Percentiles rank a stretch among this genome's conserved stretches.
phyloP scores from a whole-genome alignment of 1,140 invertebrate genomes.

The Papilio glaucus region DNA sequence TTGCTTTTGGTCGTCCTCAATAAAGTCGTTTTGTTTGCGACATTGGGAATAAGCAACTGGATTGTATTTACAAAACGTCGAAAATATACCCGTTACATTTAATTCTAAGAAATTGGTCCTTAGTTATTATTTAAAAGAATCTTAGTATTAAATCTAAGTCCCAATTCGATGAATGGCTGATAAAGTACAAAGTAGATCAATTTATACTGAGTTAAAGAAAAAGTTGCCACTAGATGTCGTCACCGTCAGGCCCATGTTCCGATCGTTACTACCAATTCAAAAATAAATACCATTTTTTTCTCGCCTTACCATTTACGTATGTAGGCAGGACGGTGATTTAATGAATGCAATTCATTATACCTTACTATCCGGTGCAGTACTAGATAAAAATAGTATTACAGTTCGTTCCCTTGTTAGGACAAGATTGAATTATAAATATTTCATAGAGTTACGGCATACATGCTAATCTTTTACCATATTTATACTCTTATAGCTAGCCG shows the following conservation, averaged over 20 bases:
- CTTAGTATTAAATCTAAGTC: no score
- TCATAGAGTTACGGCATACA: not conserved
- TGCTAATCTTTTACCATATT: no score
- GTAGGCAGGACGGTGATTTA: not conserved
- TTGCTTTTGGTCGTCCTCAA: conserved; percentile 9
- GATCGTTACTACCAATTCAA: not conserved
- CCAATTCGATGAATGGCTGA: no score
- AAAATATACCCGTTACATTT: no score
- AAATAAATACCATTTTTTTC: not conserved
- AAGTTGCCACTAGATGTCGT: not conserved
- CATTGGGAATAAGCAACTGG: not conserved
- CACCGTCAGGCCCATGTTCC: not conserved
- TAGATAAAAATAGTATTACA: not conserved
- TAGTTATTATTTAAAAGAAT: no score
- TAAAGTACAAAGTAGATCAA: no score
- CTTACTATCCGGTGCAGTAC: not conserved
- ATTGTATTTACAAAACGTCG: not conserved
- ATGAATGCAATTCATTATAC: not conserved
- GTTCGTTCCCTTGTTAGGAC: not conserved
- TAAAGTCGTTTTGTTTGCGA: conserved; percentile 4
- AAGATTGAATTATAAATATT: not conserved
- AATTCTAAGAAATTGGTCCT: no score
- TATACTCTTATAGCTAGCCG: no score
- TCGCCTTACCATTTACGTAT: not conserved
- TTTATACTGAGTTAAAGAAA: no score